Base-by-base conservation (phyloP, 2,113 vertebrate species). In the Neogobius melanostomus region DNA sequence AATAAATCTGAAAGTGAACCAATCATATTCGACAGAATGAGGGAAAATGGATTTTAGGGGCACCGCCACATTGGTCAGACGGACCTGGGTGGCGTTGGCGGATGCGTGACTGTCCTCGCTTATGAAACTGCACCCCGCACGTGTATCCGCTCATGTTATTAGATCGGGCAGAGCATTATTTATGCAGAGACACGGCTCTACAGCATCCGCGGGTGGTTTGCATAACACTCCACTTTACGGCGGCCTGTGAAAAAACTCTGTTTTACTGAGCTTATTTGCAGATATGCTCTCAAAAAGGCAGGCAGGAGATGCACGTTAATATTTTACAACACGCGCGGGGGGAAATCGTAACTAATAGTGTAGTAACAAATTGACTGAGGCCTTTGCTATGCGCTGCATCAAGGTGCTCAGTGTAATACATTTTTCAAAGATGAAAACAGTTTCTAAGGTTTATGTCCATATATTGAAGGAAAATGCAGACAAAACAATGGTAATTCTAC, bases 61-160 rank as follows among this genome's bases (percentile, higher is more conserved):
- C 17, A 9, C n/a, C 7, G 52, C 9, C 16, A 53, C 17, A 3
- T 9, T 53, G 21, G 6, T 36, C 3, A 36, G 28, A 36, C 28
- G 28, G 28, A 36, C 28, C 1, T 2, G 28, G n/a, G 16, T 48
- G 56, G 45, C 12, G 17, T 12, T 48, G 17, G 28, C 59, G 14
- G 66, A 49, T 45, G n/a, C 11, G 44, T 53, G 9, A 48, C 44
- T 16, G 48, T 3, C 11, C 21, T 21, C 21, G 21, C 21, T 21
- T 2, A 21, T 1, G 21, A 21, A 21, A 21, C 2, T 21, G 21
- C 21, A 21, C n/a, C 48, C 4, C 9, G 14, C 46, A 75, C 46
- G 66, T 81, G 66, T 72, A 43, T 69, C 44, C 72, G 60, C 51
- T 77, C 12, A 28, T 69, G 45, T 64, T 71, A 79, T 82, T 66